These are phyloP conservation scores for Epistrophella euchroma DNA, from an alignment of 2,888 invertebrate genomes.

Conservation along the genomic window DNA sequence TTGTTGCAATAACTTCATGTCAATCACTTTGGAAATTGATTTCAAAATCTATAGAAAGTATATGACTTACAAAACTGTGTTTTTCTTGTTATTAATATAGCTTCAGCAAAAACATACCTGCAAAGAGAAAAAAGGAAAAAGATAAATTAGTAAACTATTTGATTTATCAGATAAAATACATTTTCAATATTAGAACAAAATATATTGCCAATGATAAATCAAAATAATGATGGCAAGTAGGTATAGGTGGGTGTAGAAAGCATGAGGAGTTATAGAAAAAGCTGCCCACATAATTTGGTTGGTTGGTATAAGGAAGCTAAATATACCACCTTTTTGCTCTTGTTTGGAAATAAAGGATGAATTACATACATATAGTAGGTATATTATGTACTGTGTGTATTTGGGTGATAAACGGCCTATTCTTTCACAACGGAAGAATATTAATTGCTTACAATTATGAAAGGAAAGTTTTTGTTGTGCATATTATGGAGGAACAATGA, in stretches of 20 bases:
- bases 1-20: constrained; percentile 21
- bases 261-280: constrained; percentile 3
- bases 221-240: constrained; percentile 7
- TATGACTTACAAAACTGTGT: constrained; percentile 54
- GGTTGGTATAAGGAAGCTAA: not conserved
- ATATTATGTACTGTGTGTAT: not conserved
- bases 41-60: not conserved
- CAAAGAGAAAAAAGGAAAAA: constrained; percentile 35
- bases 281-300: constrained; percentile 14
- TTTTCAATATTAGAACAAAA: constrained; percentile 25
- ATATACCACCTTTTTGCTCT: not conserved
- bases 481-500: constrained; percentile 5
- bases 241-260: not conserved
- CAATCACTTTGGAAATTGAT: constrained; percentile 50
- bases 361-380: not conserved
- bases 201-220: constrained; percentile 25
- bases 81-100: constrained; percentile 33
- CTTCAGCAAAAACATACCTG: constrained; percentile 60
- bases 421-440: constrained; percentile 3
- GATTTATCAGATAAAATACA: constrained; percentile 38
- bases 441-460: constrained; percentile 18
- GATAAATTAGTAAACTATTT: constrained; percentile 47
- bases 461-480: not conserved
- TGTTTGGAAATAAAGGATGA: not conserved
- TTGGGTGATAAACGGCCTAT: not conserved